Evolutionary conservation across 2,113 vertebrate genomes (phyloP).

Genomic region (Arenaria interpres): DNA sequence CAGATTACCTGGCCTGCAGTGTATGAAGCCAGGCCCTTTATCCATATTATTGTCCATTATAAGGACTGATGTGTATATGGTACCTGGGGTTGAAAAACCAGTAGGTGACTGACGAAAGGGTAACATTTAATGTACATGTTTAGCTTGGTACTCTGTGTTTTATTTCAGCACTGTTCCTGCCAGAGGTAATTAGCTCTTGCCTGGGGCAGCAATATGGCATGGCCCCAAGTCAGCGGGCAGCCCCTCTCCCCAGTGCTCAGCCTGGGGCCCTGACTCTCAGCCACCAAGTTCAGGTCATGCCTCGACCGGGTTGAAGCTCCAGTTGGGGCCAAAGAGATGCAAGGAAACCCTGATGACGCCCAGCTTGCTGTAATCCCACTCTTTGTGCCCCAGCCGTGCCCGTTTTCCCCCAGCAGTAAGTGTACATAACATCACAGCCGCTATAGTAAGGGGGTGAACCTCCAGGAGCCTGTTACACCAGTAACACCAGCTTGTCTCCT

Average conservation of each 20-base stretch:
- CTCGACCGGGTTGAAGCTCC: not conserved
- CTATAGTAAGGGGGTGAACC: not conserved
- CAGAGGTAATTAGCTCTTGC: not conserved
- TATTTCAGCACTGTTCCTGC: not conserved
- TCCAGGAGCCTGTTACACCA: not conserved
- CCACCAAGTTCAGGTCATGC: too few species aligned
- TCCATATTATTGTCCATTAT: not conserved
- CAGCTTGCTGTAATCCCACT: not conserved
- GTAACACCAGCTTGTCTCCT: not conserved
- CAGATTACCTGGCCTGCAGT: too few species aligned
- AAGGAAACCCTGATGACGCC: not conserved
- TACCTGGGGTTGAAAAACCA: not conserved
- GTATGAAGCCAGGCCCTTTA: not conserved
- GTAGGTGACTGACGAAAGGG: too few species aligned
- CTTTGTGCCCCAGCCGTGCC: not conserved
- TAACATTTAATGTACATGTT: not conserved
- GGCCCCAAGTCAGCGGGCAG: not conserved
- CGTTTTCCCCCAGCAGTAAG: not conserved
- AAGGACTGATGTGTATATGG: not conserved
- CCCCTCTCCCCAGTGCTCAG: not conserved
- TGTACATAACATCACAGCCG: accelerated
- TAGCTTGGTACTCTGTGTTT: not conserved
- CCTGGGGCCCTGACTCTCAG: not conserved
- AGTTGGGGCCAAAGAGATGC: not conserved
- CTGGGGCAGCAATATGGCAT: accelerated